A percentile compares a stretch with the other conserved stretches of the same genome.
These are phyloP conservation scores for Sarcophaga subvicina DNA, from an alignment of 2,888 invertebrate species.

Conservation along the genomic window DNA sequence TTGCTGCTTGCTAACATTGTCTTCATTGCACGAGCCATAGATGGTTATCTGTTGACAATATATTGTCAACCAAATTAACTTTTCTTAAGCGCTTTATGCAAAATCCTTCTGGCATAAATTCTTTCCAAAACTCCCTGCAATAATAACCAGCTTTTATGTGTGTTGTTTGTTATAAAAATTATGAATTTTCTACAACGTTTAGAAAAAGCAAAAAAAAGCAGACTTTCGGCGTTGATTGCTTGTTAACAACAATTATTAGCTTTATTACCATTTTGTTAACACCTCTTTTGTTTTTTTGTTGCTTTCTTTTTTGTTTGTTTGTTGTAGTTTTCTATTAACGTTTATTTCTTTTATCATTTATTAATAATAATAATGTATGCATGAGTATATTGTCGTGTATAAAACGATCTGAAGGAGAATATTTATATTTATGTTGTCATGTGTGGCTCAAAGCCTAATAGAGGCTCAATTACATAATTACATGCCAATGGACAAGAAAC, in stretches of 20 bases:
- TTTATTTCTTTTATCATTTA: background rate
- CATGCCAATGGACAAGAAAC: conserved; percentile 51
- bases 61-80: no score
- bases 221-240: conserved; percentile 11
- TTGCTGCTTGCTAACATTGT: no score
- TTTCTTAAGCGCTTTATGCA: no score
- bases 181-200: no score
- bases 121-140: no score
- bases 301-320: background rate
- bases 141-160: background rate
- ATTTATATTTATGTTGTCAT: conserved; percentile 43
- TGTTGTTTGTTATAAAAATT: background rate
- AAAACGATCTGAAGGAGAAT: conserved; percentile 49
- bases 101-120: no score
- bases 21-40: no score
- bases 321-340: conserved; percentile 5
- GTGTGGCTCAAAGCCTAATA: conserved; percentile 57
- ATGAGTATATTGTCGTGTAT: background rate
- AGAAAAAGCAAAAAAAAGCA: background rate
- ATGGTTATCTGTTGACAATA: no score
- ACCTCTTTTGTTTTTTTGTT: conserved; percentile 48
- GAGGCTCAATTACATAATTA: conserved; percentile 68
- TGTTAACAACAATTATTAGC: conserved; percentile 30
- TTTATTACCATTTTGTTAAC: conserved; percentile 53
- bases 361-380: background rate